Conservation (phyloP, 2,888 invertebrate species). For the Oxycera nigricornis region DNA sequence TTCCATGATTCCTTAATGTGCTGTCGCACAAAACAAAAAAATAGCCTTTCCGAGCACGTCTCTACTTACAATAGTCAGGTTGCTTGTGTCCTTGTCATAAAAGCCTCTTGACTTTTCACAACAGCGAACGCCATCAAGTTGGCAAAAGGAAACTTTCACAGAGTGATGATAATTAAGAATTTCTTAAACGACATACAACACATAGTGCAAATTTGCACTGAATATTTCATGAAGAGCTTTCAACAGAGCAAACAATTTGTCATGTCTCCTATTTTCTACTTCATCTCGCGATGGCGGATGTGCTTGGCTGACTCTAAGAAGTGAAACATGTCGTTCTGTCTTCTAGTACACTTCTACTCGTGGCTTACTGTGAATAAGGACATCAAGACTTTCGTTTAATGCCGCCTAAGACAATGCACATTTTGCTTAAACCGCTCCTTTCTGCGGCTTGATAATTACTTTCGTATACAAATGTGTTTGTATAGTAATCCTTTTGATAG, state of each 20-base stretch:
- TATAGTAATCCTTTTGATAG: slow-evolving; percentile 12
- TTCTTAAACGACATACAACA: slow-evolving; percentile 27
- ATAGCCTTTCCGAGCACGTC: too few species aligned
- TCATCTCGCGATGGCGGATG: slow-evolving; percentile 22
- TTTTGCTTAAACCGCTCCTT: slow-evolving; percentile 32
- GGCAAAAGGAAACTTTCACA: neutral
- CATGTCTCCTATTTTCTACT: slow-evolving; percentile 38
- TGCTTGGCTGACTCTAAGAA: neutral
- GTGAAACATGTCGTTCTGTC: neutral
- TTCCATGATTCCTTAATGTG: too few species aligned
- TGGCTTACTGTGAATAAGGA: neutral
- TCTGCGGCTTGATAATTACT: slow-evolving; percentile 35
- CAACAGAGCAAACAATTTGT: slow-evolving; percentile 38
- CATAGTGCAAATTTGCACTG: slow-evolving; percentile 34
- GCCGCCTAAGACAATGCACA: slow-evolving; percentile 28
- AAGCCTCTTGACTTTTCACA: neutral
- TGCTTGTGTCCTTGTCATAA: neutral
- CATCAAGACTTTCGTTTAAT: slow-evolving; percentile 14
- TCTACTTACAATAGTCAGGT: neutral
- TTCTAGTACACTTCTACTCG: neutral
- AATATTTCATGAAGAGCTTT: slow-evolving; percentile 36
- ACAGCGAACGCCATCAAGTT: neutral
- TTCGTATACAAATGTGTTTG: slow-evolving; percentile 7
- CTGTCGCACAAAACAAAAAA: too few species aligned
- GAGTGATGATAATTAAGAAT: slow-evolving; percentile 30